Evolutionary conservation across 2,888 invertebrate genomes (phyloP), one percentile per base, ranked within the genome.

Genomic region (Andrena haemorrhoa): DNA sequence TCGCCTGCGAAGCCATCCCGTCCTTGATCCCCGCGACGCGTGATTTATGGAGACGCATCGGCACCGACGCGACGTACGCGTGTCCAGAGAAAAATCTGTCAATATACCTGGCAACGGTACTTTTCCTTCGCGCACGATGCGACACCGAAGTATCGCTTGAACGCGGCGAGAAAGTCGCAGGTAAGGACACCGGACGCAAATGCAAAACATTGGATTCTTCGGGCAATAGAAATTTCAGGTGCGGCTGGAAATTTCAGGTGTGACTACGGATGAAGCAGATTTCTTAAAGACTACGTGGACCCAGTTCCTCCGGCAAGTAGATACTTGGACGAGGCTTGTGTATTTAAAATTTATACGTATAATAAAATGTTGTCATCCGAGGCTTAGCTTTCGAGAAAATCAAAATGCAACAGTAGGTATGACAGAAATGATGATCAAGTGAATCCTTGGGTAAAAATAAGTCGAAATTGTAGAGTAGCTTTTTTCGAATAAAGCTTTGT

Each of bases 41-140:
- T 91, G 91, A 91, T 91, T 91, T 90, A 90, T 90, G 88, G 82
- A 87, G 89, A 89, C 84, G 79, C 86, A 85, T 84, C 76, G 82
- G 86, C 86, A 87, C 88, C 88, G 79, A 84, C 87, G 69, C 82
- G 82, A 76, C 75, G 85, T 78, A 79, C 82, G 77, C 35, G 66
- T 79, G 79, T 71, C 76, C 86, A 75, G 80, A 63, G 82, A 74
- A 72, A 82, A 75, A 89, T 90, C 89, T 83, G 90, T 89, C 89
- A 86, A 88, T 89, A 87, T 88, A 86, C 77, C 60, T 69, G 72
- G 53, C 85, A 90, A 90, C 89, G 90, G 90, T 87, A 90, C 86
- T 78, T 84, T 20, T 49, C 61, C 56, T 35, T 58, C 20, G 26
- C 4, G 12, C 35, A n/a, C 33, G 51, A 29, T 10, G 23, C 12